Evolutionary conservation across 2,113 vertebrate species (phyloP).

Genomic region (Ifrita kowaldi): DNA sequence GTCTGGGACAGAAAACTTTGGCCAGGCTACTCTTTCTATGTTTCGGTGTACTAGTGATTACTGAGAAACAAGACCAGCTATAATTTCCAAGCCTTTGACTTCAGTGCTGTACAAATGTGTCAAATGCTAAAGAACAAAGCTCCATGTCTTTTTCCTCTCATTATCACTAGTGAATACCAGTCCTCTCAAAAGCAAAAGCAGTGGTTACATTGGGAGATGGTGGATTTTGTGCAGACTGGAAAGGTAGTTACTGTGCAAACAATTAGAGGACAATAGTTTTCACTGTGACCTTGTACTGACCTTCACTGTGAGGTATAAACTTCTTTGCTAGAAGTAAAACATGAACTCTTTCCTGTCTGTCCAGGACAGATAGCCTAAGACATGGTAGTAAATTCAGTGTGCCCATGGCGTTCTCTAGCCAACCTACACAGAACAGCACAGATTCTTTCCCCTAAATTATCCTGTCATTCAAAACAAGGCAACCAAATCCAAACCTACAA

Average conservation of each 20-base stretch:
- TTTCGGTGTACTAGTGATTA: conserved; percentile 6
- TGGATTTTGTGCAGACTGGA: not conserved
- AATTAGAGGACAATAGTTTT: not conserved
- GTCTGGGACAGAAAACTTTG: not conserved
- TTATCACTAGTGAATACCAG: not conserved
- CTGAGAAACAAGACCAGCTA: not conserved
- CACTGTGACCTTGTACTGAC: not conserved
- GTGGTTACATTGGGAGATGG: not conserved
- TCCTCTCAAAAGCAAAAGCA: not conserved
- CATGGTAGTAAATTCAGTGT: not conserved
- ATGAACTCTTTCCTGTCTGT: not conserved
- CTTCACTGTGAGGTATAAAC: not conserved
- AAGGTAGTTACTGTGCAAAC: not conserved
- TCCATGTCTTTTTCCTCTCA: not conserved
- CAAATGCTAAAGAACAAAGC: not conserved
- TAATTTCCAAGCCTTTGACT: not conserved
- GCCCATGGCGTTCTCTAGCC: not conserved
- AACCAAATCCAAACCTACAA: not conserved
- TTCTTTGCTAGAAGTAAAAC: not conserved
- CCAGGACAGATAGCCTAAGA: not conserved
- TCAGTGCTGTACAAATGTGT: not conserved
- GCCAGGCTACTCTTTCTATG: not conserved
- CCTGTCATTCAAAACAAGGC: not conserved
- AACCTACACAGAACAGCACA: not conserved
- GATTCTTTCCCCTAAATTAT: not conserved